Conservation (phyloP, 2,797 vertebrate species). For the Gymnoscopelus microlampas region DNA sequence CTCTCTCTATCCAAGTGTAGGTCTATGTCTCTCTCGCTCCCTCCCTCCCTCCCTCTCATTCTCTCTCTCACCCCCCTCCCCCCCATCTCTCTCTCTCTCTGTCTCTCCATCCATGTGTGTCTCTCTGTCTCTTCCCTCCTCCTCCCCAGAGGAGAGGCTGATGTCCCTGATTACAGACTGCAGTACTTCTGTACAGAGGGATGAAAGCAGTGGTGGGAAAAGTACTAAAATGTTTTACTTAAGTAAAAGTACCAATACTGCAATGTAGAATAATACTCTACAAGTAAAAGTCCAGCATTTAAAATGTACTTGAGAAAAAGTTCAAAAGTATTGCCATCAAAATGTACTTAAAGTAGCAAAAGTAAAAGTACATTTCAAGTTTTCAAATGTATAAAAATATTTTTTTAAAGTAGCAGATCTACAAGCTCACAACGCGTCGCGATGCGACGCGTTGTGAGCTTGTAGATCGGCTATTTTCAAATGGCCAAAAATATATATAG, state of each 20-base stretch:
- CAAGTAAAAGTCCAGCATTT: no score
- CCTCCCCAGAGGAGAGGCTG: conserved; percentile 2
- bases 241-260: background rate
- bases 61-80: conserved; percentile 6
- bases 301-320: no score
- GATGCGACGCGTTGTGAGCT: no score
- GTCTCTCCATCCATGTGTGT: conserved; percentile 7
- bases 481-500: no score
- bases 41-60: conserved; percentile 3
- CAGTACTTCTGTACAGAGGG: conserved; percentile 30
- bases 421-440: no score
- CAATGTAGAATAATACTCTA: no score
- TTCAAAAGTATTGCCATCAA: no score
- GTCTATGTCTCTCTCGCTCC: background rate
- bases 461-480: no score
- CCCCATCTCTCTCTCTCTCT: background rate
- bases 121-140: conserved; percentile 48
- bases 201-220: conserved; percentile 37
- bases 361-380: no score
- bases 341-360: no score
- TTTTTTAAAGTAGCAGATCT: no score
- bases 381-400: no score
- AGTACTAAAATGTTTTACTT: background rate
- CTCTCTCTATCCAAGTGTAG: background rate
- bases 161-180: conserved; percentile 69